phyloP scores from a whole-genome alignment of 2,888 invertebrate genomes.

The Drosophila multiciliata region DNA sequence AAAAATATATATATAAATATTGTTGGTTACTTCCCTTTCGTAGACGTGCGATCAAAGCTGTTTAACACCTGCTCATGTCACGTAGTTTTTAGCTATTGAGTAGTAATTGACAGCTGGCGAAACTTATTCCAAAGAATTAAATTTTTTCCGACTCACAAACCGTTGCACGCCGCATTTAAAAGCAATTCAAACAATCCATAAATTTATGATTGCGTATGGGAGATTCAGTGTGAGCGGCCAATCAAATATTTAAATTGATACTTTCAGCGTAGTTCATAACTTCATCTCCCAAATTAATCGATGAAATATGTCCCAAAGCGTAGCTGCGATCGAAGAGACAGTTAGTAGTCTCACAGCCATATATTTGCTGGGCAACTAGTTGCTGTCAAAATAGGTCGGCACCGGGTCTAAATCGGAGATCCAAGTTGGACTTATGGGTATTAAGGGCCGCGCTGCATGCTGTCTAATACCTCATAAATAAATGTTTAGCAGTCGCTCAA shows the following conservation, averaged over 20 bases:
- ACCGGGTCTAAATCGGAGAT: conserved; percentile 8
- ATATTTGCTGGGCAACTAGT: conserved; percentile 74
- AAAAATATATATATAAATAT: conserved; percentile 5
- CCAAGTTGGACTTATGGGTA: conserved; percentile 12
- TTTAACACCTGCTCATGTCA: conserved; percentile 72
- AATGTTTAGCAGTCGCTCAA: conserved; percentile 66
- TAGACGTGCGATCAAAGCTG: conserved; percentile 16
- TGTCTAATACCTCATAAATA: conserved; percentile 79
- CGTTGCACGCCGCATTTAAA: conserved; percentile 76
- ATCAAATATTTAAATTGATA: conserved; percentile 81
- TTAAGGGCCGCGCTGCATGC: conserved; percentile 52
- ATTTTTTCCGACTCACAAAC: conserved; percentile 62
- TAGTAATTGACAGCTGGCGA: conserved; percentile 55
- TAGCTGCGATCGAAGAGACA: conserved; percentile 54
- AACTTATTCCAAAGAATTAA: conserved; percentile 44
- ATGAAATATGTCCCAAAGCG: conserved; percentile 80
- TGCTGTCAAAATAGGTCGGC: conserved; percentile 81
- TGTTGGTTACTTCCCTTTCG: conserved; percentile 53
- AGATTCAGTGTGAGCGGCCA: conserved; percentile 52
- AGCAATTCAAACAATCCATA: conserved; percentile 73
- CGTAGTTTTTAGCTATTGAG: conserved; percentile 49
- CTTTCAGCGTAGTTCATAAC: conserved; percentile 76
- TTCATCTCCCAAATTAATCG: conserved; percentile 81
- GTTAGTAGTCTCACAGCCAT: conserved; percentile 59
- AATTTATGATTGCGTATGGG: conserved; percentile 77